Evolutionary conservation across 1,140 invertebrate species (phyloP), one percentile per base, ranked within the genome.

Genomic region (Drosophila orena): DNA sequence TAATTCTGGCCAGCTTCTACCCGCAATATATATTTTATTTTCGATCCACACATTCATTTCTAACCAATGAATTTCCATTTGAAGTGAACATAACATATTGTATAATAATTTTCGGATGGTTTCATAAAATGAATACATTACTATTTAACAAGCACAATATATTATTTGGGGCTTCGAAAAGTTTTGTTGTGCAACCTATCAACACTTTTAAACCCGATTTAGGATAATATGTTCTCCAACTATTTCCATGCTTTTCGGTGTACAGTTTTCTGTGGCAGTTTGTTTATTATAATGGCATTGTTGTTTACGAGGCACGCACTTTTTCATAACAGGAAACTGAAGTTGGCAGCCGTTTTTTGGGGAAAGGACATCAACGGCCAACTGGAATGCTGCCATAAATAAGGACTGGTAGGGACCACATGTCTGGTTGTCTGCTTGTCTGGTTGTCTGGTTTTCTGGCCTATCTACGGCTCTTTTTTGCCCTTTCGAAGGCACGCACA

Each of bases 381-480:
- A 56, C 52, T 27, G 49, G 73, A 71, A 52, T 65, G 55, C 56
- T 37, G 59, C 56, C 81, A 81, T 85, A 85, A 86, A 81, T 86
- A 81, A 77, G 35, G 43, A 64, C 60, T 74, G 73, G 47, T 24
- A 65, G 74, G 55, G 46, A 38, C 59, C 58, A 47, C 1, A 40
- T 40, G 22, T 24, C 65, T 30, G 27, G 20, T 24, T 44, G 42
- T 24, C 65, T 30, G 27, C 15, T 24, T 44, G 42, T 38, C 17
- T 17, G 17, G 17, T 17, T 17, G 17, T 17, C 17, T 17, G 56
- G 58, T 2, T 22, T 1, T 3, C 22, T 22, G 59, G 60, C 53
- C 62, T 53, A 75, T 60, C 38, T 60, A 40, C 15, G 43, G 30
- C 15, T 58, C 34, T 22, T 38, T 56, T 49, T 34, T 15, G 24